Percentiles rank a stretch among this genome's conserved stretches.
phyloP scores from a whole-genome alignment of 2,888 invertebrate genomes.

The Encarsia formosa region DNA sequence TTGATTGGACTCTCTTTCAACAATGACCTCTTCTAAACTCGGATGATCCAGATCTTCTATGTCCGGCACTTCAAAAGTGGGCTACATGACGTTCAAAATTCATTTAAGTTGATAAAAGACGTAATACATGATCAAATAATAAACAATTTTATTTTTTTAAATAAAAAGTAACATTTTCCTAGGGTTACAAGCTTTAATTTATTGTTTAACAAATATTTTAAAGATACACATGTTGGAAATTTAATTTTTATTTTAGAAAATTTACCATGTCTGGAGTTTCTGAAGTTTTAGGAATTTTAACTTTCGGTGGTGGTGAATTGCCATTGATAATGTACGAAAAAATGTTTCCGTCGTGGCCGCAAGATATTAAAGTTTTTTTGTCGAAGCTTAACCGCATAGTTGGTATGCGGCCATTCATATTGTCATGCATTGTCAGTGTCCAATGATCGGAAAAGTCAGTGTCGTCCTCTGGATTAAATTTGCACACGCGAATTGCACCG shows the following conservation, averaged over 20 bases:
- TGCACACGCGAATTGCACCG: slow-evolving; percentile 60
- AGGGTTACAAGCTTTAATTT: not conserved
- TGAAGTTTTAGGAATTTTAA: slow-evolving; percentile 24
- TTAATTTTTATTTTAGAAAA: not conserved
- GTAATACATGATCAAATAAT: no score
- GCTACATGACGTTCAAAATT: not conserved
- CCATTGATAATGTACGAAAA: slow-evolving; percentile 59
- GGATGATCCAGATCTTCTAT: slow-evolving; percentile 46
- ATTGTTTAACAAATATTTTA: not conserved
- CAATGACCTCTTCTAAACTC: slow-evolving; percentile 66
- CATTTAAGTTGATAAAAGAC: no score
- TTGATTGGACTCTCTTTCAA: slow-evolving; percentile 63
- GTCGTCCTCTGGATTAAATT: slow-evolving; percentile 51
- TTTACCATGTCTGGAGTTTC: slow-evolving; percentile 1
- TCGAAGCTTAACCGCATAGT: slow-evolving; percentile 63
- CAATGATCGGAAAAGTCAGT: slow-evolving; percentile 63
- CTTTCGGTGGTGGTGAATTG: slow-evolving; percentile 10
- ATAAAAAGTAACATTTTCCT: no score
- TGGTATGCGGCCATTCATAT: slow-evolving; percentile 64
- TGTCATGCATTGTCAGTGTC: slow-evolving; percentile 72
- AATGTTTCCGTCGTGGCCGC: slow-evolving; percentile 74
- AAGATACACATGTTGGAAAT: not conserved
- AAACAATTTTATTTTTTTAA: no score
- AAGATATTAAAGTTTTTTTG: slow-evolving; percentile 57
- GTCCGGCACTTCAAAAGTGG: slow-evolving; percentile 41